Percentiles rank a stretch among this genome's conserved stretches.
Conservation (phyloP, 2,113 vertebrate species). For the Seriola rivoliana region DNA sequence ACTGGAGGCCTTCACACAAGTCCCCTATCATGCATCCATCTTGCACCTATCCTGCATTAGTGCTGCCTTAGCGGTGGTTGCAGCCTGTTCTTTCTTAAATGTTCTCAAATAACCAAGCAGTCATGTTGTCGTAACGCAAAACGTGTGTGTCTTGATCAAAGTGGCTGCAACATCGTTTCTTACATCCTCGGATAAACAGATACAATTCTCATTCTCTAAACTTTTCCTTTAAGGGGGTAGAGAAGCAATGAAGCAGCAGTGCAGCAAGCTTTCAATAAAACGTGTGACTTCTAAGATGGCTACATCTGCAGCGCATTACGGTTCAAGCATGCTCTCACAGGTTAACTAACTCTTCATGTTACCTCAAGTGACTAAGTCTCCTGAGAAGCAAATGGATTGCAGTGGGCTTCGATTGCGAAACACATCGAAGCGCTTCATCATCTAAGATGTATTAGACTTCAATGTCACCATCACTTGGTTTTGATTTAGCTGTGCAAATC, state of each 20-base stretch:
- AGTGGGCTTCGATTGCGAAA: constrained; percentile 47
- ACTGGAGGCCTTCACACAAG: constrained; percentile 46
- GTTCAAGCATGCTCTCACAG: constrained; percentile 60
- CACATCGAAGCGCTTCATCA: constrained; percentile 55
- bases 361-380: constrained; percentile 67
- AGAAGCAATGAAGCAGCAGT: constrained; percentile 35
- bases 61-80: constrained; percentile 3
- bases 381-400: constrained; percentile 66
- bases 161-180: constrained; percentile 37
- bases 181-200: constrained; percentile 40
- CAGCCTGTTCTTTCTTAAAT: constrained; percentile 46
- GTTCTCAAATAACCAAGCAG: constrained; percentile 36
- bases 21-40: constrained; percentile 60
- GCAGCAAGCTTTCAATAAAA: constrained; percentile 66
- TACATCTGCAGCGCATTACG: constrained; percentile 75
- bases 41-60: constrained; percentile 66
- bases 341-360: constrained; percentile 67
- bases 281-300: constrained; percentile 74
- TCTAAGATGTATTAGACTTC: constrained; percentile 65
- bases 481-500: constrained; percentile 85
- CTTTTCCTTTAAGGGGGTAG: constrained; percentile 43
- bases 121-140: constrained; percentile 57
- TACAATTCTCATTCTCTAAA: constrained; percentile 53
- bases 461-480: constrained; percentile 81
- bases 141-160: constrained; percentile 62